A percentile compares a stretch with the other conserved stretches of the same genome.
Evolutionary conservation across 2,888 invertebrate species (phyloP).

Genomic region (Protophormia terraenovae): DNA sequence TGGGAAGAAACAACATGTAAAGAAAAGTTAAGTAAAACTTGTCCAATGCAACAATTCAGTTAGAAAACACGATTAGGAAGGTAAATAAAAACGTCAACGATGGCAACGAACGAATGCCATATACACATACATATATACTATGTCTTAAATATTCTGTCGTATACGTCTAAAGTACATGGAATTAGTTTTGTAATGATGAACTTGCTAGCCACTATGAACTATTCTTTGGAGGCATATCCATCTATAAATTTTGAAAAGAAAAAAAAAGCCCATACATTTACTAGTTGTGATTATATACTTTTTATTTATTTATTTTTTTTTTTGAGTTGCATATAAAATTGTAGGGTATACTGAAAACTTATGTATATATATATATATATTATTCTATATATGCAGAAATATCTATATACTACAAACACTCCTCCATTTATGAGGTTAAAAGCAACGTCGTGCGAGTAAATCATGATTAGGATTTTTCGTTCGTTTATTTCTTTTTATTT

Average conservation of each 20-base stretch:
- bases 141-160: neutral
- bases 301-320: too few species aligned
- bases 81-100: slow-evolving; percentile 6
- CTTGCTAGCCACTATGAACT: too few species aligned
- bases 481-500: too few species aligned
- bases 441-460: slow-evolving; percentile 25
- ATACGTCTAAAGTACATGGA: too few species aligned
- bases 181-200: too few species aligned
- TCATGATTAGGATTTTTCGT: slow-evolving; percentile 35
- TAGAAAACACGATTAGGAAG: slow-evolving; percentile 15
- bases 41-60: slow-evolving; percentile 36
- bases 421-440: slow-evolving; percentile 45
- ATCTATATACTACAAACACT: neutral
- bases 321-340: too few species aligned
- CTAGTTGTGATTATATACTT: too few species aligned
- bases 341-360: too few species aligned
- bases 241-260: too few species aligned
- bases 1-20: neutral
- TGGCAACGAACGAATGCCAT: neutral
- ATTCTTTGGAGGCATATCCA: too few species aligned
- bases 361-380: neutral
- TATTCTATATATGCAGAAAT: neutral
- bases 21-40: slow-evolving; percentile 35
- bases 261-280: too few species aligned
- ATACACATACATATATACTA: too few species aligned